Evolutionary conservation across 2,888 invertebrate genomes (phyloP), one percentile per base, ranked within the genome.

Genomic region (Leptinotarsa tumamoca): DNA sequence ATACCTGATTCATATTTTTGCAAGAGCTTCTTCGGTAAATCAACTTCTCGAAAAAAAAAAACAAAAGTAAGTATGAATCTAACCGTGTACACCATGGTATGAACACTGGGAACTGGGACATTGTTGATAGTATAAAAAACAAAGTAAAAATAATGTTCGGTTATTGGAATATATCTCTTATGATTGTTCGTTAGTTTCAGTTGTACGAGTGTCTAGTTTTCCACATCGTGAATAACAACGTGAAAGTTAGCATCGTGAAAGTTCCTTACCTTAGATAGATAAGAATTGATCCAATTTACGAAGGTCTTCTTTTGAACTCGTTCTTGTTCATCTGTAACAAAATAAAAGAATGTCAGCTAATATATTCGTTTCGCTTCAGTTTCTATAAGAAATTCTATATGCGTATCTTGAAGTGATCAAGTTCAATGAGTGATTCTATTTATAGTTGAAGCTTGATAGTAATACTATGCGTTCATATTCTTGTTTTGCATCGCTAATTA

Each of bases 261-360:
- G 33, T 56, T 43, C 49, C 81, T 93, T 89, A 98, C 98, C 95
- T 98, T 97, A 86, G 94, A 94, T 86, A 98, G 92, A 91, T 98
- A 97, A 87, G 98, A 97, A 90, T 98, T 98, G 90, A 98, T 98
- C 98, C 98, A 98, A 90, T 98, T 98, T 85, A 98, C 97, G 89
- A 98, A 98, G 81, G 98, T 98, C 90, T 98, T 98, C 93, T 98
- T 98, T 90, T 98, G 98, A 83, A 98, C 98, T 89, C 98, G 93
- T 91, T 98, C 98, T 91, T 98, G 98, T 91, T 98, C 98, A 93
- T 98, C 98, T 98, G 95, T 78, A 95, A 95, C 70, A 80, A 78
- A 80, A 76, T 67, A 73, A 73, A 77, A 49, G 3, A 33, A 33
- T 4, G n/a, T 66, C 51, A 71, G 50, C 17, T 49, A 27, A 50